These are phyloP conservation scores for Apamea sordens DNA, from an alignment of 2,888 invertebrate genomes.

Conservation along the genomic window DNA sequence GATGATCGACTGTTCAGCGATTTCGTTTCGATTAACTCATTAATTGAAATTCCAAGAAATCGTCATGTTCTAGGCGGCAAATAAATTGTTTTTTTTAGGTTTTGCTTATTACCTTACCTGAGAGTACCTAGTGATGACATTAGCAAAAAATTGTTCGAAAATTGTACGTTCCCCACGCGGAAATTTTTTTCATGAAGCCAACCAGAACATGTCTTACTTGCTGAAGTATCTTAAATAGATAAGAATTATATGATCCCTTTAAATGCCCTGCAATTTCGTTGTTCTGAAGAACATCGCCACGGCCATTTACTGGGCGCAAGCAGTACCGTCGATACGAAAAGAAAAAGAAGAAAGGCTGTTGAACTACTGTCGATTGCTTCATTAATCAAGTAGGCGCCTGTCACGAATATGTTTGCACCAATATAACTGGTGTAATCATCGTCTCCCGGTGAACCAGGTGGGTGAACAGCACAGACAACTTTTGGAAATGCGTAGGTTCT, in stretches of 20 bases:
- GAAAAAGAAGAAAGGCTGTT: not conserved
- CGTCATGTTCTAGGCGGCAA: not conserved
- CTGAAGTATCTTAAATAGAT: not conserved
- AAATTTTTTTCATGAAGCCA: not conserved
- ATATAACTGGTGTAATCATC: not conserved
- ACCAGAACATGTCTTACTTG: not conserved
- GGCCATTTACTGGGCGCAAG: not conserved
- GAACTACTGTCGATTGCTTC: not conserved
- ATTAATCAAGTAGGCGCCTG: not conserved
- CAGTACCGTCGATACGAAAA: not conserved
- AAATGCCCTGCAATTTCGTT: not conserved
- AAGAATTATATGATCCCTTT: not conserved
- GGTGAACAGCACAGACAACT: not conserved
- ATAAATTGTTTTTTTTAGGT: not conserved
- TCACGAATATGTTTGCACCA: not conserved
- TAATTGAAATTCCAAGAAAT: slow-evolving; percentile 19
- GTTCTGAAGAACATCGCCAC: not conserved
- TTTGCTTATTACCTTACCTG: not conserved
- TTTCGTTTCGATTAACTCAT: slow-evolving; percentile 10
- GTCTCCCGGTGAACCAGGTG: not conserved
- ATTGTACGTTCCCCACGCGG: not conserved
- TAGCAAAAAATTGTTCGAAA: not conserved
- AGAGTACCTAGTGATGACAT: not conserved
- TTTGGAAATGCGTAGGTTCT: not conserved
- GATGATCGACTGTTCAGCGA: slow-evolving; percentile 12